A percentile compares a stretch with the other conserved stretches of the same genome.
phyloP scores from a whole-genome alignment of 1,140 invertebrate genomes.

The Saccostrea echinata region DNA sequence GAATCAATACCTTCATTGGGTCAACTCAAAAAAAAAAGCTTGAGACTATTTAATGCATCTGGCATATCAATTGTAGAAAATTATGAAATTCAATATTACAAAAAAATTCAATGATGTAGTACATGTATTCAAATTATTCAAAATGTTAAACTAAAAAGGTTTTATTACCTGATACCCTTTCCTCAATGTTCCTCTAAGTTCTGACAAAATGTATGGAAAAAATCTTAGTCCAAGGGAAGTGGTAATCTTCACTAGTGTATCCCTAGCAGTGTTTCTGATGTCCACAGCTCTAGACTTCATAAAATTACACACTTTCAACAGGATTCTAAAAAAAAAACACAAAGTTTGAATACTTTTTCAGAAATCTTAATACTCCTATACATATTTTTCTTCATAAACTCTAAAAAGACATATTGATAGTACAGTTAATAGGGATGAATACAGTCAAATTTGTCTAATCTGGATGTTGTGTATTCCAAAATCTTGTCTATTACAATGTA shows the following conservation, averaged over 20 bases:
- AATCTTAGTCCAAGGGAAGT: slow-evolving; percentile 90
- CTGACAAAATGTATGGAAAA: slow-evolving; percentile 88
- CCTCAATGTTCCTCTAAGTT: slow-evolving; percentile 90
- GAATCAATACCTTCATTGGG: no score
- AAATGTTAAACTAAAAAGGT: background rate
- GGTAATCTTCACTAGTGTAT: slow-evolving; percentile 94
- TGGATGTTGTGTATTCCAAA: no score
- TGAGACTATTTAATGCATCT: background rate
- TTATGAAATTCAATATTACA: background rate
- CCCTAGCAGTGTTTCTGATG: slow-evolving; percentile 90
- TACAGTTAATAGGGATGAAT: no score
- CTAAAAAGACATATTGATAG: no score
- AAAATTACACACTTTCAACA: slow-evolving; percentile 93
- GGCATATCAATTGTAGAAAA: background rate
- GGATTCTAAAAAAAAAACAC: slow-evolving; percentile 84
- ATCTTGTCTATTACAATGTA: no score
- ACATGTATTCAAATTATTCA: no score
- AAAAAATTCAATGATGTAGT: background rate
- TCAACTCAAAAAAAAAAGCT: no score
- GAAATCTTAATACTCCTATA: no score
- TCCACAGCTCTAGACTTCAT: slow-evolving; percentile 93
- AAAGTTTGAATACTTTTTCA: no score
- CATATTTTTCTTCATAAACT: no score
- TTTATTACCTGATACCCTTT: slow-evolving; percentile 90
- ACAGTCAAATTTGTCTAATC: no score